These are phyloP conservation scores for Myotis brandtii DNA, from an alignment of 2,113 vertebrate genomes.

Conservation along the genomic window DNA sequence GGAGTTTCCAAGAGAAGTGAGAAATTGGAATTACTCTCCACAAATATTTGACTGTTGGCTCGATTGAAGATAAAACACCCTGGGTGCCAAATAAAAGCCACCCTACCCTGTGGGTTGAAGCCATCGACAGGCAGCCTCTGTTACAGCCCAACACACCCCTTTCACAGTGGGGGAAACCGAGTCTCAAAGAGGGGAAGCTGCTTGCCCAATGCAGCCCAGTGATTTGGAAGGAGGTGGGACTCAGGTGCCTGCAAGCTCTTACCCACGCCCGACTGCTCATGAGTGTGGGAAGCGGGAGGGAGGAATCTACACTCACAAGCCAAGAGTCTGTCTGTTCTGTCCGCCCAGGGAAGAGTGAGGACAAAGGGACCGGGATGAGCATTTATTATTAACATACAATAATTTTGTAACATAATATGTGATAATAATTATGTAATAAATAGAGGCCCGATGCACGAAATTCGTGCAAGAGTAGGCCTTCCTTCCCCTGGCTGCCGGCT, in stretches of 20 bases:
- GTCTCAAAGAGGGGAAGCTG: background rate
- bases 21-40: background rate
- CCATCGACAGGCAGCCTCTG: background rate
- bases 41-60: background rate
- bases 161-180: background rate
- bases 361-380: background rate
- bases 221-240: background rate
- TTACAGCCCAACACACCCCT: background rate
- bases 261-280: background rate
- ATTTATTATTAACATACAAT: background rate
- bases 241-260: background rate
- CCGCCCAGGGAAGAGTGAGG: background rate
- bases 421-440: background rate
- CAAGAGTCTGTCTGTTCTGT: background rate
- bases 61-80: background rate
- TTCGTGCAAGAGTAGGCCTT: too few relatives aligned
- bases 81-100: background rate
- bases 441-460: too few relatives aligned
- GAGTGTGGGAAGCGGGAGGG: background rate
- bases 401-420: background rate
- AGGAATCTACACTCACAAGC: background rate
- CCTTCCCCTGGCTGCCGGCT: too few relatives aligned
- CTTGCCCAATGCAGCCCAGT: background rate
- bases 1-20: background rate
- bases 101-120: fast-evolving